Evolutionary conservation across 1,140 invertebrate species (phyloP), one percentile per base, ranked within the genome.

Genomic region (Drosophila setifemur): DNA sequence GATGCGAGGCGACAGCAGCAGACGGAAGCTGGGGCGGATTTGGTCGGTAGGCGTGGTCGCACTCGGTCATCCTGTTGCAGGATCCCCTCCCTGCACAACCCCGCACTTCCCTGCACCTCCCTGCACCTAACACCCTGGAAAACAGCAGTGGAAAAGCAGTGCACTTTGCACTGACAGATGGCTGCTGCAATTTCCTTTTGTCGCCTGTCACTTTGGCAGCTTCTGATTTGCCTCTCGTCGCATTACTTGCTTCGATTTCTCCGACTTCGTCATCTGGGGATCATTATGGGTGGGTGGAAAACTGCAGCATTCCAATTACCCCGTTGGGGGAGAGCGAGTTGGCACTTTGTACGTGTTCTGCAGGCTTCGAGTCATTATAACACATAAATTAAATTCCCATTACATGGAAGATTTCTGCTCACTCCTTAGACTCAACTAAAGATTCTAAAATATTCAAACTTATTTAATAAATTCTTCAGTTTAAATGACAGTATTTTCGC

Each of bases 121-220:
- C 29, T 35, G 19, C 14, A 31, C 12, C 48, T 33, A 57, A 35
- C 47, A 35, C 29, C 49, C 33, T 12, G 21, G 50, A n/a, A 11
- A 33, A 33, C 31, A 33, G 11, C 31, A 12, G 11, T 33, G 3
- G 14, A n/a, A 5, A 14, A n/a, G 31, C 31, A n/a, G n/a, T n/a
- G n/a, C n/a, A n/a, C n/a, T n/a, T n/a, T n/a, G n/a, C 31, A 33
- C 49, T 52, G 49, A 52, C 49, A 50, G 48, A 50, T 55, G 29
- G 52, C 19, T 18, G 39, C 14, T 60, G 55, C 55, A 60, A 54
- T 60, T 60, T 60, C 48, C 55, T 29, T 60, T 48, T 63, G 57
- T 63, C 60, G 42, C 60, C 33, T 63, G 57, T 39, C 57, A 48
- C n/a, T 40, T 63, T 29, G 23, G 23, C 40, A 12, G 40, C 18